Percentiles rank a stretch among this genome's conserved stretches.
These are phyloP conservation scores for Argyra leucocephala DNA, from an alignment of 2,888 invertebrate genomes.

Conservation along the genomic window DNA sequence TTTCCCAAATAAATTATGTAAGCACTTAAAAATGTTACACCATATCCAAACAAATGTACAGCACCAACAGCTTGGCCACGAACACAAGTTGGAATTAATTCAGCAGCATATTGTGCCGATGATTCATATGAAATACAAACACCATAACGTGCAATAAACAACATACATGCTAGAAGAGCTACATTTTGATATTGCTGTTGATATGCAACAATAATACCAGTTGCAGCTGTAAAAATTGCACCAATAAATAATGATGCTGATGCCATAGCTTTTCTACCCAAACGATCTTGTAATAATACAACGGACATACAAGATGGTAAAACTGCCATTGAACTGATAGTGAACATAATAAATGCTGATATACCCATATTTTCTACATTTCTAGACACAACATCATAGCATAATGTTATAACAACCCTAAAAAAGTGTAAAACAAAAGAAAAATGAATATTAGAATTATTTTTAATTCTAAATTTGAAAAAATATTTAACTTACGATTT, in stretches of 20 bases:
- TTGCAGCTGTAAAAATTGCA: slow-evolving; percentile 45
- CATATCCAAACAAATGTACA: slow-evolving; percentile 52
- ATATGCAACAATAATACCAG: slow-evolving; percentile 43
- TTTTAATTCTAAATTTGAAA: background rate
- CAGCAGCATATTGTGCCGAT: slow-evolving; percentile 54
- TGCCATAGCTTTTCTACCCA: slow-evolving; percentile 48
- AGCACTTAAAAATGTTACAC: slow-evolving; percentile 49
- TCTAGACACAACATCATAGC: slow-evolving; percentile 50
- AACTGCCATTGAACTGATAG: slow-evolving; percentile 47
- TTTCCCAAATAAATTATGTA: slow-evolving; percentile 47
- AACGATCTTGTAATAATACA: slow-evolving; percentile 37
- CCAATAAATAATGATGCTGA: slow-evolving; percentile 46
- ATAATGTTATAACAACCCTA: slow-evolving; percentile 50
- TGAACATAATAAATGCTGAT: slow-evolving; percentile 49
- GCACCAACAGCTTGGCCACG: slow-evolving; percentile 53
- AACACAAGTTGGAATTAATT: slow-evolving; percentile 53
- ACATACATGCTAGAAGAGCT: slow-evolving; percentile 41
- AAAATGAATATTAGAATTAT: background rate
- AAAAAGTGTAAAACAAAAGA: background rate
- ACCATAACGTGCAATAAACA: slow-evolving; percentile 48
- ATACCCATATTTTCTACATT: slow-evolving; percentile 49
- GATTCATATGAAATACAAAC: slow-evolving; percentile 54
- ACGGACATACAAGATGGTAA: slow-evolving; percentile 45
- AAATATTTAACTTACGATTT: slow-evolving; percentile 50
- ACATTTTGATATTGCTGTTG: slow-evolving; percentile 36